A percentile compares a stretch with the other conserved stretches of the same genome.
phyloP scores from a whole-genome alignment of 2,113 vertebrate species.

The Cryptomyrus ogoouensis region DNA sequence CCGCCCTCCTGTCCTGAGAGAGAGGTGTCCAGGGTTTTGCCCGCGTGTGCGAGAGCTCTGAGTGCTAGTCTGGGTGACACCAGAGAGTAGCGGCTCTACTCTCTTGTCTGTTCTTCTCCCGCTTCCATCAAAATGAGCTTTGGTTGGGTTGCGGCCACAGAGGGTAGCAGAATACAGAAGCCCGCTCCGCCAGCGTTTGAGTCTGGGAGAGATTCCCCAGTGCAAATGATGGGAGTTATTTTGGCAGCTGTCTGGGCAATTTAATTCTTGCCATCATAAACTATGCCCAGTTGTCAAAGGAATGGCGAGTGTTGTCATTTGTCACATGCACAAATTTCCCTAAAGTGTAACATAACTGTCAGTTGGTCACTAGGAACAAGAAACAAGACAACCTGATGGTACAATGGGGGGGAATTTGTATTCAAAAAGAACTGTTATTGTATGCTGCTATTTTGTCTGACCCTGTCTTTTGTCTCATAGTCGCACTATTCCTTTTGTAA shows the following conservation, averaged over 20 bases:
- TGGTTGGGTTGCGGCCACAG: neutral
- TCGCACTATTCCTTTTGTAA: neutral
- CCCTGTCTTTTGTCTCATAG: neutral
- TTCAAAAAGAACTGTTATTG: neutral
- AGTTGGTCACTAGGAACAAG: constrained; percentile 13
- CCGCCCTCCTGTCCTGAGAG: neutral
- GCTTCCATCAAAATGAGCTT: neutral
- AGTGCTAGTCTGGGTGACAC: neutral
- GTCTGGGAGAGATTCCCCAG: constrained; percentile 14
- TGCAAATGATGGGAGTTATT: constrained; percentile 20
- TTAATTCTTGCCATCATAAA: constrained; percentile 42
- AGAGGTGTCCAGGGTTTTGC: neutral
- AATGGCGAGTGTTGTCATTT: constrained; percentile 40
- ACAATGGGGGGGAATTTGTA: neutral
- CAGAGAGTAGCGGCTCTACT: neutral
- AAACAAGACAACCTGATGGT: neutral
- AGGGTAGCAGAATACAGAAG: constrained; percentile 20
- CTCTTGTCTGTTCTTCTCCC: neutral
- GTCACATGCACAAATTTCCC: constrained; percentile 35
- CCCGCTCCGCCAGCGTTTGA: constrained; percentile 28
- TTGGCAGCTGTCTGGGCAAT: constrained; percentile 46
- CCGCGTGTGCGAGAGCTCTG: neutral
- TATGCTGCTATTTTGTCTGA: neutral
- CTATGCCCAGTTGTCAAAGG: constrained; percentile 53
- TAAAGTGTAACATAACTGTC: constrained; percentile 40